Percentiles rank a stretch among this genome's conserved stretches.
Evolutionary conservation across 2,888 invertebrate species (phyloP).

Genomic region (Frankliniella intonsa): DNA sequence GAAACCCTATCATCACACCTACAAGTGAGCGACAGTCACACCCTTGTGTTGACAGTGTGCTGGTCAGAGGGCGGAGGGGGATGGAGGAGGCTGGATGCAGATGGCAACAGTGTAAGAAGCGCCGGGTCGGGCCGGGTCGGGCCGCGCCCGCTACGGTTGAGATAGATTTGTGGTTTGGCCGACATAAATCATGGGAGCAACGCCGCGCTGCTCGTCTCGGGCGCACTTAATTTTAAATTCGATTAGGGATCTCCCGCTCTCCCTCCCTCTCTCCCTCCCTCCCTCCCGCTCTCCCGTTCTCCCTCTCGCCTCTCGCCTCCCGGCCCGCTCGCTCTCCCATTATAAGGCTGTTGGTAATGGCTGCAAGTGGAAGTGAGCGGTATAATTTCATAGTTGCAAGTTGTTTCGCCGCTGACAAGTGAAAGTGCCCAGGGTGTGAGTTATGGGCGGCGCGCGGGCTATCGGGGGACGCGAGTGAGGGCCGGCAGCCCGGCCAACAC

Average conservation of each 20-base stretch:
- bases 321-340: too few relatives aligned
- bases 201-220: not conserved
- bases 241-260: not conserved
- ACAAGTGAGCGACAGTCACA: too few relatives aligned
- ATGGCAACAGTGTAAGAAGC: constrained; percentile 14
- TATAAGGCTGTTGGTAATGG: too few relatives aligned
- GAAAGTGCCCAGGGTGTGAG: too few relatives aligned
- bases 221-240: constrained; percentile 23
- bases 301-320: not conserved
- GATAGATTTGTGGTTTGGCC: not conserved
- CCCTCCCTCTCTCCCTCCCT: not conserved
- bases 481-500: too few relatives aligned
- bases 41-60: too few relatives aligned
- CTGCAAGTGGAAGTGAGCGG: too few relatives aligned
- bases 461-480: too few relatives aligned
- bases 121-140: not conserved
- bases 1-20: too few relatives aligned
- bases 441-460: too few relatives aligned
- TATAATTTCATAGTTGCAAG: too few relatives aligned
- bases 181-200: not conserved
- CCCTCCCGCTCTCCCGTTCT: not conserved
- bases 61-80: not conserved
- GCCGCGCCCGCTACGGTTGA: not conserved
- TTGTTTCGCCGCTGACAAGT: too few relatives aligned
- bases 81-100: not conserved